Evolutionary conservation across 2,797 vertebrate species (phyloP), one percentile per base, ranked within the genome.

Genomic region (Hoplostethus mediterraneus): DNA sequence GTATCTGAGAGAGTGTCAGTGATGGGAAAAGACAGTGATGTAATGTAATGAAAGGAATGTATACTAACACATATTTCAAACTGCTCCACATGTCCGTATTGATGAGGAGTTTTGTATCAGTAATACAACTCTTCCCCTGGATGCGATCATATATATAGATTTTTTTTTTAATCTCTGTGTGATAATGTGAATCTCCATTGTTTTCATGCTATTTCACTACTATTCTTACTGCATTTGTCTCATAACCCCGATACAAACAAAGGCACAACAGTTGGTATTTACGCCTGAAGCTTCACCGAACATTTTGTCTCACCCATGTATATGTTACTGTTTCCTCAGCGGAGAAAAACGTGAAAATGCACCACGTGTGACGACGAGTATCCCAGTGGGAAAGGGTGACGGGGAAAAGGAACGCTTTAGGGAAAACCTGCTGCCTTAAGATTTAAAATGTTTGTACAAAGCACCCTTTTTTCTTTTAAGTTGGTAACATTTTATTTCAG

Each of bases 351-450:
- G 0, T 21, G 2, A 40, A 71, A 66, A 67, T 56, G 63, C 63
- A 73, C 56, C 51, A 12, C 51, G 64, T 3, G 4, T 33, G 40
- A 68, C 70, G 66, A 77, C 2, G 45, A 17, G 28, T 58, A 33
- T 60, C 4, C 59, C 30, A 53, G 52, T 40, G 31, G 8, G 55
- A 54, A 58, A 31, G 5, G 0, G 25, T 21, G 44, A 71, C n/a
- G 28, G 42, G 69, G 6, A 48, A 51, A 45, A 38, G 42, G 70
- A 36, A 89, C 65, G 77, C 82, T 89, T 83, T 77, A 69, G 44
- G 63, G 72, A 73, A 80, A 87, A 81, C 87, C 72, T 85, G 71
- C 79, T 91, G 91, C 91, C 94, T 93, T 94, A 91, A 80, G 28
- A 30, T 80, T 86, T 84, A 59, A 86, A 80, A 77, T 74, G 67